A percentile compares a stretch with the other conserved stretches of the same genome.
phyloP scores from a whole-genome alignment of 2,797 vertebrate genomes.

The Phylloscopus collybita region DNA sequence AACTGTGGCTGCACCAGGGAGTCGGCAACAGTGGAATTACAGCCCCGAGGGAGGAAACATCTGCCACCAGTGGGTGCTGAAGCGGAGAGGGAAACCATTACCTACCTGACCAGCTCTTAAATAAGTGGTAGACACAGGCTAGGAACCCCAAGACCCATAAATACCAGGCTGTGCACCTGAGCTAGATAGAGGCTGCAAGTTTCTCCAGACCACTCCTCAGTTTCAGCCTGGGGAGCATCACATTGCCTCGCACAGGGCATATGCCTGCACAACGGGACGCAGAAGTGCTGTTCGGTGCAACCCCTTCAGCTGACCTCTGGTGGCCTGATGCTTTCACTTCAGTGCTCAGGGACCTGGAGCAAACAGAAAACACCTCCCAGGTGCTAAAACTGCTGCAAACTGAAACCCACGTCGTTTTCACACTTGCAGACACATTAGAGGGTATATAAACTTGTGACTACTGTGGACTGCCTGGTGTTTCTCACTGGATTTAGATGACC shows the following conservation, averaged over 20 bases:
- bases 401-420: not conserved
- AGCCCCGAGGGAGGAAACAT: not conserved
- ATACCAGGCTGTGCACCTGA: accelerated
- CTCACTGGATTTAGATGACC: not conserved
- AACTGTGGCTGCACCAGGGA: not conserved
- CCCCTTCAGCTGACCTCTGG: not conserved
- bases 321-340: not conserved
- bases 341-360: not conserved
- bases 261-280: not conserved
- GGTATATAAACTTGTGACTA: not conserved
- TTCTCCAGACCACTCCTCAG: not conserved
- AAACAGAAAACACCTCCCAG: not conserved
- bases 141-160: not conserved
- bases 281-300: accelerated
- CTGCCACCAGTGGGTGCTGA: not conserved
- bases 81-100: not conserved
- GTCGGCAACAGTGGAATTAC: not conserved
- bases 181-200: not conserved
- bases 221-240: not conserved
- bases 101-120: not conserved
- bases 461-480: not conserved
- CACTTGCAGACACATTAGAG: not conserved
- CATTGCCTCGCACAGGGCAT: not conserved
- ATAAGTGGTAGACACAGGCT: not conserved
- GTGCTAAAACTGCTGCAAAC: not conserved